Conservation (phyloP, 2,888 invertebrate species). For the Napeogenes sylphis region DNA sequence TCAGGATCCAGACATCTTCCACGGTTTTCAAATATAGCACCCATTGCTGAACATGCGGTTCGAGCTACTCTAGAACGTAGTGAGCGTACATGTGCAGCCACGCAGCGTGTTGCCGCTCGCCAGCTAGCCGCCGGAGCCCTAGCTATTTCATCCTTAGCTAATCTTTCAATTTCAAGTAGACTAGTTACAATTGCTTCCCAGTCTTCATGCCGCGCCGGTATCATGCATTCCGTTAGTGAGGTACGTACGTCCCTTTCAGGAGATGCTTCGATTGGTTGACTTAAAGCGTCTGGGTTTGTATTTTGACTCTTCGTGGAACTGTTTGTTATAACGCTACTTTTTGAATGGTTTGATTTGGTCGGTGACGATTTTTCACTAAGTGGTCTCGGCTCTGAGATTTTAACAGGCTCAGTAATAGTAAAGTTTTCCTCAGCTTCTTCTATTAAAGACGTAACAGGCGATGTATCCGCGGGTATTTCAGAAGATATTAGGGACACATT, state of each 20-base stretch:
- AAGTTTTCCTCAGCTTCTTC: constrained; percentile 37
- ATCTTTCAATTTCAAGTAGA: constrained; percentile 81
- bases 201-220: constrained; percentile 82
- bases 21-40: constrained; percentile 85
- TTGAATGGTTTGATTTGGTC: constrained; percentile 37
- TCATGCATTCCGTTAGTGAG: constrained; percentile 60
- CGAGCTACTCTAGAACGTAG: constrained; percentile 95
- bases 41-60: constrained; percentile 89
- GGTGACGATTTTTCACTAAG: constrained; percentile 42
- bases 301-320: constrained; percentile 46
- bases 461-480: constrained; percentile 24
- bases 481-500: constrained; percentile 38
- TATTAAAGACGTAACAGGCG: background rate
- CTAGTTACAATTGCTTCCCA: constrained; percentile 90
- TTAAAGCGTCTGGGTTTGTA: constrained; percentile 46
- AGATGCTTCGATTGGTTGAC: constrained; percentile 36
- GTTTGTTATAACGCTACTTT: constrained; percentile 40
- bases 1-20: constrained; percentile 82
- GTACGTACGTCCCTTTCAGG: constrained; percentile 58
- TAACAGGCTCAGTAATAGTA: constrained; percentile 21
- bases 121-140: constrained; percentile 83
- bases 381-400: constrained; percentile 19
- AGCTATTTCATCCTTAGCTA: constrained; percentile 82
- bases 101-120: constrained; percentile 82
- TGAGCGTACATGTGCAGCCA: constrained; percentile 89